phyloP scores from a whole-genome alignment of 2,888 invertebrate species.

The Peribatodes rhomboidaria region DNA sequence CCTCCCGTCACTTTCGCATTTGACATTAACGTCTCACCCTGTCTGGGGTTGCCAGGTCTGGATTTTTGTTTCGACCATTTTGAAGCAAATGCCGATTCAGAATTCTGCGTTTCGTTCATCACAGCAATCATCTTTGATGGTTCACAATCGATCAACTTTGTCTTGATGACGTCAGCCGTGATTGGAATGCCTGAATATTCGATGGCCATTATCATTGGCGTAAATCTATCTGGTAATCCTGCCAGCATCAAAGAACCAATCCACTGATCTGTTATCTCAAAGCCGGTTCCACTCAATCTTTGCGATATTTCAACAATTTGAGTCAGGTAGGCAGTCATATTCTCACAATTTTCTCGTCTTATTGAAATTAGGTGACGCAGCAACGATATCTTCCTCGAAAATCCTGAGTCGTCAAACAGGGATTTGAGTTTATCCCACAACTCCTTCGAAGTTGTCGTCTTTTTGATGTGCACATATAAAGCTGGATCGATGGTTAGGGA shows the following conservation, averaged over 20 bases:
- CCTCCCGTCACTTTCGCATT: not conserved
- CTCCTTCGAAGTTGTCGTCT: too few relatives aligned
- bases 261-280: slow-evolving; percentile 25
- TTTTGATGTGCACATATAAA: slow-evolving; percentile 18
- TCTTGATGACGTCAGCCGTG: slow-evolving; percentile 10
- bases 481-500: slow-evolving; percentile 14
- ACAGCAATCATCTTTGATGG: not conserved
- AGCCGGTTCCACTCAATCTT: slow-evolving; percentile 20
- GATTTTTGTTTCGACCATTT: slow-evolving; percentile 3
- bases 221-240: slow-evolving; percentile 17
- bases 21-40: not conserved
- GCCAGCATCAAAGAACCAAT: slow-evolving; percentile 19
- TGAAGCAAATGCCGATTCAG: slow-evolving; percentile 4
- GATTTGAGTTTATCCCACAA: slow-evolving; percentile 15
- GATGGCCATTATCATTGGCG: slow-evolving; percentile 15
- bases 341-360: slow-evolving; percentile 16
- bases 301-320: slow-evolving; percentile 23
- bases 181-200: slow-evolving; percentile 11
- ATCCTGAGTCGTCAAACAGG: slow-evolving; percentile 14
- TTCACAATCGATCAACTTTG: slow-evolving; percentile 3
- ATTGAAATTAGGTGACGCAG: slow-evolving; percentile 14
- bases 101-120: slow-evolving; percentile 1
- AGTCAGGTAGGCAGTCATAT: slow-evolving; percentile 19
- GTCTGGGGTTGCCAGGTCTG: not conserved
- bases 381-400: slow-evolving; percentile 1